phyloP scores from a whole-genome alignment of 2,888 invertebrate species.

The Chymomyza fuscimana region DNA sequence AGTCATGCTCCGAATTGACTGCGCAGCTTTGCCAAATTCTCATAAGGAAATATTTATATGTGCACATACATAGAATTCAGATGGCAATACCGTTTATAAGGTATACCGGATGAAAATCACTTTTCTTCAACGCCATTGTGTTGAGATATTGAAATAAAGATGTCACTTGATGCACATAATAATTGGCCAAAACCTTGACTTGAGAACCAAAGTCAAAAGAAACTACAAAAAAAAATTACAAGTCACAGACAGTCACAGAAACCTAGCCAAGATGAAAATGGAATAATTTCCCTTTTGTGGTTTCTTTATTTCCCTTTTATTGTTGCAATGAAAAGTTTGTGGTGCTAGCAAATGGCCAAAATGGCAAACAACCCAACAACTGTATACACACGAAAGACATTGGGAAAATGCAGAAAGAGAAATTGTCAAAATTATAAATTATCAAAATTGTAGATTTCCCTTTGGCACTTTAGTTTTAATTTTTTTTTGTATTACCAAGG shows the following conservation, averaged over 20 bases:
- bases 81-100: too few relatives aligned
- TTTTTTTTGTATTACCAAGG: not conserved
- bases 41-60: too few relatives aligned
- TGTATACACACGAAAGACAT: constrained; percentile 42
- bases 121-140: too few relatives aligned
- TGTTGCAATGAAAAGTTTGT: constrained; percentile 32
- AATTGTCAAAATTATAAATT: constrained; percentile 40
- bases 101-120: too few relatives aligned
- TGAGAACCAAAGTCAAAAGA: not conserved
- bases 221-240: not conserved
- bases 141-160: too few relatives aligned
- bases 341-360: not conserved
- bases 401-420: constrained; percentile 39
- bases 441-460: not conserved
- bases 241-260: not conserved
- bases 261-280: not conserved
- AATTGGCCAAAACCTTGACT: not conserved
- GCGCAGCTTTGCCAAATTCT: too few relatives aligned
- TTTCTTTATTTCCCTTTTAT: constrained; percentile 30
- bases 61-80: too few relatives aligned
- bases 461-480: not conserved
- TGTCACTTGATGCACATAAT: not conserved
- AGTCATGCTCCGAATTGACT: too few relatives aligned
- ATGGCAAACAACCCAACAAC: not conserved
- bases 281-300: constrained; percentile 53